Conservation (phyloP, 1,140 invertebrate species). For the Bombus pascuorum region DNA sequence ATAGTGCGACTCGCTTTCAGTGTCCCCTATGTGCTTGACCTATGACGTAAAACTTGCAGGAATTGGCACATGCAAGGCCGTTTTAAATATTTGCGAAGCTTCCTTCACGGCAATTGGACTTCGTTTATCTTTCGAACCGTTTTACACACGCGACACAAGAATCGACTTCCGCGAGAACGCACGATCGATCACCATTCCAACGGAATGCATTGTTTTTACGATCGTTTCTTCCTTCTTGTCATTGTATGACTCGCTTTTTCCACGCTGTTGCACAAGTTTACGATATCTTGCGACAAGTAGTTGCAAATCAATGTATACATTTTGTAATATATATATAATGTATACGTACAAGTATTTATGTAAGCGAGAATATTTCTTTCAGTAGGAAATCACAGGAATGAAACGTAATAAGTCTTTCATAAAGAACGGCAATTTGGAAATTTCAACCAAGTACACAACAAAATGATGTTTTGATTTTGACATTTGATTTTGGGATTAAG, state of each 20-base stretch:
- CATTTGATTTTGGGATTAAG: too few species aligned
- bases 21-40: slow-evolving; percentile 67
- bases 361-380: background rate
- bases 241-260: background rate
- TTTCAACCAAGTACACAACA: too few species aligned
- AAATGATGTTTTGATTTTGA: too few species aligned
- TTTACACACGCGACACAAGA: background rate
- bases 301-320: background rate
- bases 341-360: background rate
- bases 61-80: slow-evolving; percentile 49
- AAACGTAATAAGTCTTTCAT: too few species aligned
- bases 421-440: too few species aligned
- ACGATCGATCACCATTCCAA: background rate
- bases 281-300: background rate
- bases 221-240: background rate
- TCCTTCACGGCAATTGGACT: slow-evolving; percentile 13
- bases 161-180: background rate
- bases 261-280: too few species aligned
- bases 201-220: background rate
- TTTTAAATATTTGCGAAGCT: slow-evolving; percentile 44
- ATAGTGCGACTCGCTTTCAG: slow-evolving; percentile 66
- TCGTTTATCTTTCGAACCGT: background rate
- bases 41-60: slow-evolving; percentile 60
- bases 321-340: background rate
- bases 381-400: background rate